Percentiles rank a stretch among this genome's conserved stretches.
Evolutionary conservation across 2,888 invertebrate genomes (phyloP).

Genomic region (Sminthurides aquaticus): DNA sequence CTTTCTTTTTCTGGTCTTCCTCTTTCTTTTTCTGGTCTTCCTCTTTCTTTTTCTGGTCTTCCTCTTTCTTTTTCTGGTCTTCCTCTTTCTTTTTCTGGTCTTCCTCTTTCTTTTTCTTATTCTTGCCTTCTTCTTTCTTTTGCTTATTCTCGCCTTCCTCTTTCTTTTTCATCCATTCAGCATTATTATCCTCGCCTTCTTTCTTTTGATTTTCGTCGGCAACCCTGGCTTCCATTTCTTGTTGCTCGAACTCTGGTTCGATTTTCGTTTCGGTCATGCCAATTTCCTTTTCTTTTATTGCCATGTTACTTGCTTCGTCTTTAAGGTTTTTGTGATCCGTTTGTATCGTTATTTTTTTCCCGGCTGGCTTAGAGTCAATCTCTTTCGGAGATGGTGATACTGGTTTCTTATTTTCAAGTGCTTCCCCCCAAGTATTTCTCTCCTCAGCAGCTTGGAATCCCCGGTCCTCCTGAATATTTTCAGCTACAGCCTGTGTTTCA

Average conservation of each 20-base stretch:
- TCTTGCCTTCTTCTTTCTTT: background rate
- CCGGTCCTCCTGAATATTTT: background rate
- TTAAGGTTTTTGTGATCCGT: background rate
- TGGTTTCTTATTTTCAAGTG: background rate
- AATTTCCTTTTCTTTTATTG: slow-evolving; percentile 1
- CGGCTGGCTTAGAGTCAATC: background rate
- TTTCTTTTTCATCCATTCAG: background rate
- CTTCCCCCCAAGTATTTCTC: background rate
- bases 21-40: slow-evolving; percentile 13
- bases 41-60: slow-evolving; percentile 6
- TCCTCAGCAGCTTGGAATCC: slow-evolving; percentile 1
- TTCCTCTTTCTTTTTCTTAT: slow-evolving; percentile 1
- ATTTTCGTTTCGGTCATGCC: background rate
- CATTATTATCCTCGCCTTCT: background rate
- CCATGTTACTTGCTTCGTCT: slow-evolving; percentile 1
- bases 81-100: slow-evolving; percentile 4
- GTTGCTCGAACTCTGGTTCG: background rate
- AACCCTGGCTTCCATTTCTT: background rate
- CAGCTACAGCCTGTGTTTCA: slow-evolving; percentile 3
- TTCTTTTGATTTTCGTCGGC: background rate
- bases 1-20: slow-evolving; percentile 5
- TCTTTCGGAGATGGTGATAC: background rate
- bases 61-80: slow-evolving; percentile 12
- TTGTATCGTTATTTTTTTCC: background rate
- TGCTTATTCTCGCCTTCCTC: background rate